Conservation (phyloP, 2,797 vertebrate species). For the Centroberyx gerrardi region DNA sequence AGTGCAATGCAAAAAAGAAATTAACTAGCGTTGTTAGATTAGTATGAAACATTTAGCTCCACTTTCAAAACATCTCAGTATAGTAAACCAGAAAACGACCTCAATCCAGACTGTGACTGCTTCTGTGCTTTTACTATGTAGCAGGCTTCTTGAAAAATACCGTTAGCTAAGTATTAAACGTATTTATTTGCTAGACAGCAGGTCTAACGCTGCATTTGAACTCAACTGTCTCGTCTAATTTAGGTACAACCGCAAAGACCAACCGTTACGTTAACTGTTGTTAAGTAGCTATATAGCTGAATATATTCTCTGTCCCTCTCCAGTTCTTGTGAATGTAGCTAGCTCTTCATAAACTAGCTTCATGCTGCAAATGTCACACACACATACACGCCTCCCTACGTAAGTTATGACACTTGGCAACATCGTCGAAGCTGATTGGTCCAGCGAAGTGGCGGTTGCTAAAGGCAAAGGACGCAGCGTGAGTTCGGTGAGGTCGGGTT, state of each 20-base stretch:
- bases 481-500: too few relatives aligned
- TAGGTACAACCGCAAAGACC: background rate
- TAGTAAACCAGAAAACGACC: conserved; percentile 22
- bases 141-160: conserved; percentile 51
- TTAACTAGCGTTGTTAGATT: conserved; percentile 3
- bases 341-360: conserved; percentile 65
- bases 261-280: background rate
- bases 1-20: conserved; percentile 1
- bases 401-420: conserved; percentile 58
- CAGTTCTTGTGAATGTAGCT: conserved; percentile 52
- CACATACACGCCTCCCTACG: conserved; percentile 73
- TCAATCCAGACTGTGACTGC: conserved; percentile 22
- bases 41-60: background rate
- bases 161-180: conserved; percentile 58
- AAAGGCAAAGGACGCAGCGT: too few relatives aligned
- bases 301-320: conserved; percentile 21
- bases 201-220: conserved; percentile 38
- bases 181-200: conserved; percentile 30
- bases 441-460: conserved; percentile 1
- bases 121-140: conserved; percentile 35
- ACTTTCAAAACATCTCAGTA: conserved; percentile 12
- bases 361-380: conserved; percentile 84
- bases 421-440: conserved; percentile 71
- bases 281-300: conserved; percentile 20
- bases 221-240: conserved; percentile 14